These are phyloP conservation scores for Lamproptera curius DNA, from an alignment of 2,888 invertebrate species.

Conservation along the genomic window DNA sequence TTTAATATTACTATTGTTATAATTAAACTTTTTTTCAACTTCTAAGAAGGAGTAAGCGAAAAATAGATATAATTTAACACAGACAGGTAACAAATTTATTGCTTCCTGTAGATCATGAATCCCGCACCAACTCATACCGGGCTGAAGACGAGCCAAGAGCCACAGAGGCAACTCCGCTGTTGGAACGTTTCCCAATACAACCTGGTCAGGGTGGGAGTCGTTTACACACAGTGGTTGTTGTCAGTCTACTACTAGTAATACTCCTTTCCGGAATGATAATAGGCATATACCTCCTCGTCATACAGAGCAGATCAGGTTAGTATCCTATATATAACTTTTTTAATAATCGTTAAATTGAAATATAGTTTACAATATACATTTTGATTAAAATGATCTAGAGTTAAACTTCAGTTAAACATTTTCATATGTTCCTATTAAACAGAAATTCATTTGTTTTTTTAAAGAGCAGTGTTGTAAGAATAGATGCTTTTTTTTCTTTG, in stretches of 20 bases:
- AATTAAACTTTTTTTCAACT: too few species aligned
- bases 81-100: background rate
- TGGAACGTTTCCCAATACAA: conserved; percentile 39
- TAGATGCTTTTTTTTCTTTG: too few species aligned
- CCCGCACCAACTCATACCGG: conserved; percentile 42
- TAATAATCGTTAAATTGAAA: too few species aligned
- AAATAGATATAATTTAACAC: too few species aligned
- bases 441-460: too few species aligned
- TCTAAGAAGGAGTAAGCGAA: too few species aligned
- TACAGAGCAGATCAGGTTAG: conserved; percentile 53
- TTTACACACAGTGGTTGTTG: conserved; percentile 38
- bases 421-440: too few species aligned
- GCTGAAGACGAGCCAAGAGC: conserved; percentile 24
- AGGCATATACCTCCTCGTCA: conserved; percentile 55
- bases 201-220: conserved; percentile 3
- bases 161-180: conserved; percentile 47
- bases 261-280: conserved; percentile 53
- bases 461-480: too few species aligned
- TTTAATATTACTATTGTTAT: background rate
- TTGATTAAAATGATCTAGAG: too few species aligned
- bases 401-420: too few species aligned
- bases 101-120: conserved; percentile 55
- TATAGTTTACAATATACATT: too few species aligned
- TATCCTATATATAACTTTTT: too few species aligned
- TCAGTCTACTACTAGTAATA: conserved; percentile 43